These are phyloP conservation scores for Pelodiscus sinensis DNA, from an alignment of 2,113 vertebrate species.

Conservation along the genomic window DNA sequence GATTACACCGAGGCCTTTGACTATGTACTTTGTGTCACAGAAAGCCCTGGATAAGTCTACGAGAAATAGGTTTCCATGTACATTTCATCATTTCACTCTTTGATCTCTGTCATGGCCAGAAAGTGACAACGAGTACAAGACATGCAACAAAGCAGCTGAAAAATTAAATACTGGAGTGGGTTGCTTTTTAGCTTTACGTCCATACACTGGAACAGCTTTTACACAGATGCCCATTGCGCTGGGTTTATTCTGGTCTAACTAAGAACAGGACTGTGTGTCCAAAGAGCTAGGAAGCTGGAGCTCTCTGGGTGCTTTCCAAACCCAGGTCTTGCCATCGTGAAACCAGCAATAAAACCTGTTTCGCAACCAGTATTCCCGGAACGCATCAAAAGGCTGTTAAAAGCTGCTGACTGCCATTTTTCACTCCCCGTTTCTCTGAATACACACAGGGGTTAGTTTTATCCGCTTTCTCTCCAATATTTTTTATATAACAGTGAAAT, in stretches of 20 bases:
- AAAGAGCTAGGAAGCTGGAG: background rate
- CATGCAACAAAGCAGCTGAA: background rate
- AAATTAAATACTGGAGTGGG: background rate
- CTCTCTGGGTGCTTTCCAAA: background rate
- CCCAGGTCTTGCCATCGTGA: background rate
- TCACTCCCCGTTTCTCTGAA: slow-evolving; percentile 59
- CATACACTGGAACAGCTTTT: background rate
- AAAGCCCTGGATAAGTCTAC: background rate
- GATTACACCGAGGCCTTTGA: background rate
- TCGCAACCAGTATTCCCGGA: rapidly evolving
- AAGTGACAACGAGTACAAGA: background rate
- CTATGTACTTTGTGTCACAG: background rate
- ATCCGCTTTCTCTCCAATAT: slow-evolving; percentile 61
- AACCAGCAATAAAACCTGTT: background rate
- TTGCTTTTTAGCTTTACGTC: background rate
- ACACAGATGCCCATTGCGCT: background rate
- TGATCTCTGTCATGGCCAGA: background rate
- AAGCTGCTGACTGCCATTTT: slow-evolving; percentile 56
- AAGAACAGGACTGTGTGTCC: background rate
- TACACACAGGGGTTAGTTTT: slow-evolving; percentile 47
- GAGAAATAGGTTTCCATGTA: background rate
- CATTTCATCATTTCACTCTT: background rate
- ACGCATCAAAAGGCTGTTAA: background rate
- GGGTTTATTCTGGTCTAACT: background rate
- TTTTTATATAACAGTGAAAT: slow-evolving; percentile 68